These are phyloP conservation scores for Epistrophella euchroma DNA, from an alignment of 2,888 invertebrate species.

Conservation along the genomic window DNA sequence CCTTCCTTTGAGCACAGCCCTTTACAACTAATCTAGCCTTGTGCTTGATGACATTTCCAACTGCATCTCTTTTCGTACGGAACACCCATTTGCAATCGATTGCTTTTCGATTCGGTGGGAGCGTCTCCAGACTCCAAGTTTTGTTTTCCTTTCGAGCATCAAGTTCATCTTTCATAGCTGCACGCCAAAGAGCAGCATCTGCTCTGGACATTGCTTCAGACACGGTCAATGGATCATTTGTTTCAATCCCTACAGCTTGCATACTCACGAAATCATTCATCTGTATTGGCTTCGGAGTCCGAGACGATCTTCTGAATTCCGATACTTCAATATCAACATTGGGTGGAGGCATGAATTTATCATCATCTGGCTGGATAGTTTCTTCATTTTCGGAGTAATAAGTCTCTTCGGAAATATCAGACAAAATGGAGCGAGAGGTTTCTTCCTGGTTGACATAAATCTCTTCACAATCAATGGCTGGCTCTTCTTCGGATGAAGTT, in stretches of 20 bases:
- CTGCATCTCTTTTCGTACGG: constrained; percentile 25
- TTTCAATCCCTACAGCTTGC: no score
- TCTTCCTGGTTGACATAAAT: not conserved
- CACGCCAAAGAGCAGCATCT: constrained; percentile 39
- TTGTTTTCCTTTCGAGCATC: constrained; percentile 32
- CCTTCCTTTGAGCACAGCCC: constrained; percentile 29
- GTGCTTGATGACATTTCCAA: constrained; percentile 10
- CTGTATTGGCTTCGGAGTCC: not conserved
- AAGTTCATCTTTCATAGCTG: constrained; percentile 29
- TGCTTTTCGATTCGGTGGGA: constrained; percentile 21
- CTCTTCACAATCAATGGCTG: not conserved
- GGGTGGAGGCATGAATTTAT: not conserved
- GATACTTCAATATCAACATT: not conserved
- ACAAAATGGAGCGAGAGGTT: not conserved
- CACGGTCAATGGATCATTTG: no score
- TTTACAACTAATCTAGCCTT: constrained; percentile 35
- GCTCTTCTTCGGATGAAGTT: not conserved
- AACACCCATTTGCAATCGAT: constrained; percentile 42
- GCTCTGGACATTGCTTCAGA: no score
- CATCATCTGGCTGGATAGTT: constrained; percentile 8
- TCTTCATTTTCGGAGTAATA: constrained; percentile 13
- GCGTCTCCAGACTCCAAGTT: constrained; percentile 38
- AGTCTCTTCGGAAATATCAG: constrained; percentile 3
- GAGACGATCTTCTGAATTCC: constrained; percentile 18
- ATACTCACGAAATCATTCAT: constrained; percentile 5